Conservation (phyloP, 2,113 vertebrate genomes). For the Planiliza haematocheilus region DNA sequence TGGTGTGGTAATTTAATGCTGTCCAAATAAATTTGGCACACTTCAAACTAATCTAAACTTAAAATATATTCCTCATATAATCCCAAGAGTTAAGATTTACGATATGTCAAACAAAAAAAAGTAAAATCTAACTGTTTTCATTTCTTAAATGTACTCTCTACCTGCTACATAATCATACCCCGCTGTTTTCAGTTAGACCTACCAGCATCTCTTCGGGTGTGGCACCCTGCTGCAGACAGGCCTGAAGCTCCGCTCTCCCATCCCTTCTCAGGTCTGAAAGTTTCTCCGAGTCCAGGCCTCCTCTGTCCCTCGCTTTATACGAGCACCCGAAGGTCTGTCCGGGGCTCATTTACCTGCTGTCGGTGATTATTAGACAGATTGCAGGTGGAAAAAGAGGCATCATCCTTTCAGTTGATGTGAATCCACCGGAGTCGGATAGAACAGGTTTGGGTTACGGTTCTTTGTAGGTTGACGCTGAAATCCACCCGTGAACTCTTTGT, state of each 20-base stretch:
- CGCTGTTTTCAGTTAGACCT: constrained; percentile 18
- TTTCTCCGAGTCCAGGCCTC: constrained; percentile 45
- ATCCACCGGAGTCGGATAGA: constrained; percentile 41
- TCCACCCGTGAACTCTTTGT: constrained; percentile 78
- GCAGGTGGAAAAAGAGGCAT: constrained; percentile 77
- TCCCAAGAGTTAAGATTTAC: not conserved
- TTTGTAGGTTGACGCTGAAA: constrained; percentile 74
- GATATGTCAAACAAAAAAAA: not conserved
- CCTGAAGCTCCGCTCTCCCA: constrained; percentile 17
- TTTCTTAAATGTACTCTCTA: not conserved
- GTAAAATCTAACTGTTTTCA: not conserved
- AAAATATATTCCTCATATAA: not conserved
- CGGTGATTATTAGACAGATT: constrained; percentile 82
- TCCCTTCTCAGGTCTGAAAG: constrained; percentile 10
- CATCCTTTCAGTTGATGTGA: constrained; percentile 74
- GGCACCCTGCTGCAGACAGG: constrained; percentile 42
- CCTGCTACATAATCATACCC: not conserved
- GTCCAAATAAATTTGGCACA: not conserved
- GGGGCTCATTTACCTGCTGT: constrained; percentile 87
- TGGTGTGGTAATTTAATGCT: not conserved
- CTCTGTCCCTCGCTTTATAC: constrained; percentile 68
- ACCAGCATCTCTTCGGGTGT: constrained; percentile 60
- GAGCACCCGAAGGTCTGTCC: constrained; percentile 38
- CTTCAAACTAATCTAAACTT: not conserved
- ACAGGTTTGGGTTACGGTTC: constrained; percentile 78